phyloP scores from a whole-genome alignment of 2,888 invertebrate species.

The Saturnia japonica region DNA sequence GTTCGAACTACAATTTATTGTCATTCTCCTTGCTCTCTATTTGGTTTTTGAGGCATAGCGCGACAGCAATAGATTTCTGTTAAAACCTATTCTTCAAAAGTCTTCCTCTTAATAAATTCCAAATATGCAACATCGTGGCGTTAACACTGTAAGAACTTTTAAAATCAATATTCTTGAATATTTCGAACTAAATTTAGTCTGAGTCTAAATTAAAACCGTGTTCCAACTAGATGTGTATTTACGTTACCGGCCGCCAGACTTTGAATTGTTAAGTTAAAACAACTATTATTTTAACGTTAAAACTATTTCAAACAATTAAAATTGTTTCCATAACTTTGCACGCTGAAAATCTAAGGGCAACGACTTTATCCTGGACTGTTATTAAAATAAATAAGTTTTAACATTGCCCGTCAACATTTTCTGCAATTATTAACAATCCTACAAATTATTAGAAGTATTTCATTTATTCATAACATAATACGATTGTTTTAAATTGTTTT shows the following conservation, averaged over 20 bases:
- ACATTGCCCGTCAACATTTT: conserved; percentile 30
- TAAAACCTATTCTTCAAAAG: too few relatives aligned
- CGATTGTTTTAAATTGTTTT: too few relatives aligned
- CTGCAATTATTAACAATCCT: background rate
- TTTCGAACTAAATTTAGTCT: conserved; percentile 1
- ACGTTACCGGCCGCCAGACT: conserved; percentile 5
- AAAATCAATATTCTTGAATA: background rate
- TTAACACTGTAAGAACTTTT: background rate
- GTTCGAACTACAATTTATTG: too few relatives aligned
- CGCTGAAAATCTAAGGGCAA: conserved; percentile 36
- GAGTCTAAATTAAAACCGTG: background rate
- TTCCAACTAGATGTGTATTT: conserved; percentile 21
- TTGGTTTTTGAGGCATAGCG: too few relatives aligned
- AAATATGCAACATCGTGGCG: background rate
- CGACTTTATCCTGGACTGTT: conserved; percentile 28
- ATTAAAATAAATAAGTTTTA: conserved; percentile 20
- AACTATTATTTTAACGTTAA: conserved; percentile 17
- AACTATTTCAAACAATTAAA: conserved; percentile 36
- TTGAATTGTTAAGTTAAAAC: conserved; percentile 2
- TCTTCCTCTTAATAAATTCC: background rate
- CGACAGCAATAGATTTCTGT: too few relatives aligned
- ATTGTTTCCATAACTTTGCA: conserved; percentile 48
- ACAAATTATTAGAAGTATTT: too few relatives aligned
- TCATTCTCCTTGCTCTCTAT: too few relatives aligned
- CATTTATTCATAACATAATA: too few relatives aligned